These are phyloP conservation scores for Parauchenoglanis ngamensis DNA, from an alignment of 2,797 vertebrate species.

Conservation along the genomic window DNA sequence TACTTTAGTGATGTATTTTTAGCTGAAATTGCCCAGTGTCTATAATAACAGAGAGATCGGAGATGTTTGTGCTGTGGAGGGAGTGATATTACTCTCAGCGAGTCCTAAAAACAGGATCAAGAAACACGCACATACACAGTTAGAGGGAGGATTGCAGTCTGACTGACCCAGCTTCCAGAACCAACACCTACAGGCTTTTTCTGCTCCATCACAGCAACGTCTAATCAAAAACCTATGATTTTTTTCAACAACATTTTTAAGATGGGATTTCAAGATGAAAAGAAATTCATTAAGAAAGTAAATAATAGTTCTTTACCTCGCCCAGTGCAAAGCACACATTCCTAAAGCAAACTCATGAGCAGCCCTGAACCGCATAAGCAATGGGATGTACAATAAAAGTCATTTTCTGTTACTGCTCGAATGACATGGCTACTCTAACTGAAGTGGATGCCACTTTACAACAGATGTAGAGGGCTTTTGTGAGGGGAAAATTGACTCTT, in stretches of 20 bases:
- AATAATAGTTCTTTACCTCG: background rate
- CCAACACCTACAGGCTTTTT: constrained; percentile 7
- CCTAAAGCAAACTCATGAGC: background rate
- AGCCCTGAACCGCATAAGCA: constrained; percentile 13
- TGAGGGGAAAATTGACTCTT: constrained; percentile 34
- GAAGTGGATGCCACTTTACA: constrained; percentile 43
- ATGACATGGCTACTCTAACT: constrained; percentile 48
- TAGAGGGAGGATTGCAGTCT: background rate
- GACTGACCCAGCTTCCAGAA: constrained; percentile 43
- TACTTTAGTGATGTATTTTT: constrained; percentile 9
- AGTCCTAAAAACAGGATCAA: constrained; percentile 20
- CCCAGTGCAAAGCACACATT: background rate
- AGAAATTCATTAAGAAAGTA: background rate
- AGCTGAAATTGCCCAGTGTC: constrained; percentile 12
- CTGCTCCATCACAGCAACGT: constrained; percentile 15
- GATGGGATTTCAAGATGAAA: background rate
- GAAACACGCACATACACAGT: background rate
- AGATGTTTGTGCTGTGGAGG: background rate
- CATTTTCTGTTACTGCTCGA: constrained; percentile 11
- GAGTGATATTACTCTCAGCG: constrained; percentile 11
- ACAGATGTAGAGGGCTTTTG: constrained; percentile 22
- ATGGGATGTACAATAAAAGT: constrained; percentile 22
- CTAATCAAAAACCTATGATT: background rate
- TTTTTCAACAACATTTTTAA: background rate
- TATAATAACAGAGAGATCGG: background rate